phyloP scores from a whole-genome alignment of 1,140 invertebrate genomes.

The Amphibalanus amphitrite region DNA sequence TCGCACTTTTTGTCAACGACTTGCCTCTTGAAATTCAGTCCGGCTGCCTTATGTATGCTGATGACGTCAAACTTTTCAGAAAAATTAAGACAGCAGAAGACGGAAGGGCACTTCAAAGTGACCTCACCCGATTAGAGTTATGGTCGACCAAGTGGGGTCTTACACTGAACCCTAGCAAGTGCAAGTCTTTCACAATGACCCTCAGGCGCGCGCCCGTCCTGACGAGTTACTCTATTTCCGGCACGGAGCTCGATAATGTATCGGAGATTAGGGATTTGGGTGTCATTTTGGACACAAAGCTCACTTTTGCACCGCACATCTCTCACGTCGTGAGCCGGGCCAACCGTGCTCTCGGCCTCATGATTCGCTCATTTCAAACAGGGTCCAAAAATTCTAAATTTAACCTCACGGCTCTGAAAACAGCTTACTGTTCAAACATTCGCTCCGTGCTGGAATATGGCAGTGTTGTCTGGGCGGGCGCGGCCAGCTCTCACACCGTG shows the following conservation, averaged over 20 bases:
- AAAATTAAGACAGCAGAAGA: neutral
- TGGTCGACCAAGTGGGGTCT: neutral
- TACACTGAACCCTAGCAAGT: neutral
- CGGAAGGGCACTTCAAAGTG: neutral
- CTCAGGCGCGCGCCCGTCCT: neutral
- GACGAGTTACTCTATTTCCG: neutral
- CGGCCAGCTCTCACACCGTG: too few species aligned
- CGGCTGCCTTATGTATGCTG: neutral
- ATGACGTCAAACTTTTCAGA: neutral
- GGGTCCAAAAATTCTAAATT: neutral
- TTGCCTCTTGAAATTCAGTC: neutral
- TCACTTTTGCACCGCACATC: neutral
- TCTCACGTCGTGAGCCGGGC: neutral
- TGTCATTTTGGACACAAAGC: neutral
- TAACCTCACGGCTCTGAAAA: neutral
- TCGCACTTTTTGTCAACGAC: neutral
- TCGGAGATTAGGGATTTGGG: neutral
- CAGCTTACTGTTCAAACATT: neutral
- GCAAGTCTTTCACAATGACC: neutral
- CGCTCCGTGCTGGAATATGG: neutral
- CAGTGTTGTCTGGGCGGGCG: neutral
- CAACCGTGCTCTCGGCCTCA: neutral
- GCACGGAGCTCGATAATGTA: neutral
- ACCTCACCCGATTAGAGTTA: neutral
- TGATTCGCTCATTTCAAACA: neutral